A percentile compares a stretch with the other conserved stretches of the same genome.
Evolutionary conservation across 1,140 invertebrate genomes (phyloP).

Genomic region (Apolygus lucorum): DNA sequence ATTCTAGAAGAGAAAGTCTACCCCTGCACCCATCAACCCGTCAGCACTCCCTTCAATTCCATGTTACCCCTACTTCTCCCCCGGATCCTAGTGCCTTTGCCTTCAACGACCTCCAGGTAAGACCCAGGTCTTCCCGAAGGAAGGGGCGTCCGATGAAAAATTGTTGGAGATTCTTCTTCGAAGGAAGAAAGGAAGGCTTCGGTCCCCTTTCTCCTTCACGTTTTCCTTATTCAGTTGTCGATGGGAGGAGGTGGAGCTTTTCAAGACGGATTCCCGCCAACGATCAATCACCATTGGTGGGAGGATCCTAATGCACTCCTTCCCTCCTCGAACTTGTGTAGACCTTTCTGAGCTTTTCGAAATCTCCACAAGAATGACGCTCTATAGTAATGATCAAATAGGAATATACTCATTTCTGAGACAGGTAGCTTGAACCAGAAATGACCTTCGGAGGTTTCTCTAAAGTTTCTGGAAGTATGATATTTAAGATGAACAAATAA

Average conservation of each 20-base stretch:
- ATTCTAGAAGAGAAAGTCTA: background rate
- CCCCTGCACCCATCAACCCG: too few species aligned
- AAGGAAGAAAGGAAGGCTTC: background rate
- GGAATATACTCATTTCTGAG: too few species aligned
- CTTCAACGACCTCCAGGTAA: background rate
- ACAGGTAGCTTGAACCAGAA: too few species aligned
- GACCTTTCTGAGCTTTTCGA: too few species aligned
- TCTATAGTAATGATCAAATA: too few species aligned
- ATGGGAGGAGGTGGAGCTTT: background rate
- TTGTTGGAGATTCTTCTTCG: conserved; percentile 14
- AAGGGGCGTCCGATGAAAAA: background rate
- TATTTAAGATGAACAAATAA: too few species aligned
- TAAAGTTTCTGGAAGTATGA: too few species aligned
- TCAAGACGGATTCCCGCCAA: conserved; percentile 4
- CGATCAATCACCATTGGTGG: background rate
- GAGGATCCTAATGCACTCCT: background rate
- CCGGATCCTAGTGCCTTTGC: background rate
- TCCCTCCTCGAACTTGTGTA: background rate
- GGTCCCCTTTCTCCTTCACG: background rate
- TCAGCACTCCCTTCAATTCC: too few species aligned
- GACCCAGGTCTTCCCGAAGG: background rate
- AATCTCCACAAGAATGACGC: too few species aligned
- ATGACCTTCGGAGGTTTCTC: too few species aligned
- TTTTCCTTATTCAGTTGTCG: too few species aligned
- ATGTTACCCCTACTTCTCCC: too few species aligned